A percentile compares a stretch with the other conserved stretches of the same genome.
Conservation (phyloP, 2,797 vertebrate species). For the Tamandua tetradactyla region DNA sequence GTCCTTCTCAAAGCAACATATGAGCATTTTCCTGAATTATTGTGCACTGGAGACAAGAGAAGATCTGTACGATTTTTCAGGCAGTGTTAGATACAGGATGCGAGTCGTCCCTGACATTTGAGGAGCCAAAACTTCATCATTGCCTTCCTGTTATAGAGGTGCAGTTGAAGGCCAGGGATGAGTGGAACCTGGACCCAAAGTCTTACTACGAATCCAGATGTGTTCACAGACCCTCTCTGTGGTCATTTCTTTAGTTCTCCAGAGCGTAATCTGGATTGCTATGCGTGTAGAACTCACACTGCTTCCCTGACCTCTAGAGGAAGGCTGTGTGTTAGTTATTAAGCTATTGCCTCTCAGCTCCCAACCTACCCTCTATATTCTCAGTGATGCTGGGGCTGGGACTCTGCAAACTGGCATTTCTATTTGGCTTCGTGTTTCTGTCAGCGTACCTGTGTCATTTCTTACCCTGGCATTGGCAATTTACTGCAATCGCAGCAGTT, state of each 20-base stretch:
- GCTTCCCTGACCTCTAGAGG: not conserved
- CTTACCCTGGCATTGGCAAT: not conserved
- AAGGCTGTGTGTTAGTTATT: not conserved
- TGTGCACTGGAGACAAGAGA: not conserved
- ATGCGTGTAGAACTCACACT: not conserved
- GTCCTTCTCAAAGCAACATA: not conserved
- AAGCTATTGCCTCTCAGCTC: slow-evolving; percentile 15
- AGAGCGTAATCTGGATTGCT: not conserved
- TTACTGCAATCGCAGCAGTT: not conserved
- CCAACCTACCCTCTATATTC: not conserved
- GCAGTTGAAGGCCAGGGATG: not conserved
- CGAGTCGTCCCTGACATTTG: not conserved
- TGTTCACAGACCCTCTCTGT: not conserved
- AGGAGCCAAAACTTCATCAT: not conserved
- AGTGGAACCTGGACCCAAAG: not conserved
- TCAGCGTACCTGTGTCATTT: not conserved
- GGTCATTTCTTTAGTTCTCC: not conserved
- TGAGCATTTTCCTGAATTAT: not conserved
- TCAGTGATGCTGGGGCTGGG: not conserved
- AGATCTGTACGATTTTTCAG: not conserved
- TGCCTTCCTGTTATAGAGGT: not conserved
- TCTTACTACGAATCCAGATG: not conserved
- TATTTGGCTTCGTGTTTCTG: not conserved
- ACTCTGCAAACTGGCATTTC: not conserved
- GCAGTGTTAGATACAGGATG: not conserved